Base-by-base conservation (phyloP, 2,113 vertebrate genomes). In the Gymnocephalus cernua region DNA sequence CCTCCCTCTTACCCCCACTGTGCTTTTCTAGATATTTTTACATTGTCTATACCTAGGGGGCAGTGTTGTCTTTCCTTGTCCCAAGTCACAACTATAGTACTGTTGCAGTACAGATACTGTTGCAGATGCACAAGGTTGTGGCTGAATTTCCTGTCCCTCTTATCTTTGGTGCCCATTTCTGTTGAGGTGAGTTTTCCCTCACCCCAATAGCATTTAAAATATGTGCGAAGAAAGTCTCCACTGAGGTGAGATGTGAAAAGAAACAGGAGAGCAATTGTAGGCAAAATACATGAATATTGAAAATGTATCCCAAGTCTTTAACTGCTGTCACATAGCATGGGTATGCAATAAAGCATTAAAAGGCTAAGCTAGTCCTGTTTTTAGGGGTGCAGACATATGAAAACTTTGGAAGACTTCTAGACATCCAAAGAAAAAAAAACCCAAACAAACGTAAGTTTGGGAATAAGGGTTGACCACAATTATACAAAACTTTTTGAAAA, bases 11-110 rank as follows among this genome's bases (percentile, higher is more conserved):
- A n/a, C 6, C 15, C 41, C 35, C 32, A 9, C 3, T 63, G 3
- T 38, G 15, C 72, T 23, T 27, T 48, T 35, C 13, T 27, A 10
- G n/a, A 21, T 63, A 67, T 45, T 47, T 51, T 82, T 75, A 66
- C 59, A 45, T 53, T 67, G 77, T 44, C 47, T 23, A 67, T 86
- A 90, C 86, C 85, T 91, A 93, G 95, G 84, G 93, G 95, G 93
- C 94, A 95, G 93, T 94, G 86, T 95, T 95, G 94, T 80, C 92
- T 91, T 94, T 92, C 68, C 78, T 84, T 83, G 63, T 63, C 63
- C 63, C 15, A 48, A 72, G 16, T 65, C 51, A 38, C 18, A n/a
- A 21, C 53, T 63, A n/a, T n/a, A n/a, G n/a, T n/a, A 15, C 62
- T 38, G 4, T 76, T 80, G 68, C 77, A 83, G 70, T 75, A n/a